phyloP scores from a whole-genome alignment of 2,797 vertebrate species.

The Anguilla obscura region DNA sequence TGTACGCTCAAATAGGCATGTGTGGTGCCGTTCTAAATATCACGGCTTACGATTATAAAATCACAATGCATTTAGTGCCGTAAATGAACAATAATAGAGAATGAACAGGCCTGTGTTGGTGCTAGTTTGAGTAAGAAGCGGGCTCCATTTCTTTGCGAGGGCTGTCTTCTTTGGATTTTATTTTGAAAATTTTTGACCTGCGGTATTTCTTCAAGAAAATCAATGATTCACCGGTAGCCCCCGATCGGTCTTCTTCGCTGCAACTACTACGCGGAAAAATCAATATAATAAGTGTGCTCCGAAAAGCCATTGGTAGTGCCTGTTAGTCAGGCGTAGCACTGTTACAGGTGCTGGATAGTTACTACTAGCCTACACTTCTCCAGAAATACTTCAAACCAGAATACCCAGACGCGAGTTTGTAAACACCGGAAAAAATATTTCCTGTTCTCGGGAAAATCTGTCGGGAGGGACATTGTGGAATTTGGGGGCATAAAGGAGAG shows the following conservation, averaged over 20 bases:
- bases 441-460: too few species aligned
- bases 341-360: too few species aligned
- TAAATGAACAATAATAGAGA: neutral
- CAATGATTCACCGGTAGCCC: neutral
- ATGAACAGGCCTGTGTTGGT: neutral
- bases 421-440: too few species aligned
- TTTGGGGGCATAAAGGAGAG: too few species aligned
- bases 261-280: neutral
- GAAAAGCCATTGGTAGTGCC: neutral
- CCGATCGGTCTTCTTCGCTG: neutral
- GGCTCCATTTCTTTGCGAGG: neutral
- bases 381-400: too few species aligned
- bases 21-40: neutral
- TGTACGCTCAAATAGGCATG: neutral
- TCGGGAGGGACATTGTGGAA: too few species aligned
- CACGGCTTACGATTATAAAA: neutral
- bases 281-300: neutral
- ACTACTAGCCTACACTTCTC: too few species aligned
- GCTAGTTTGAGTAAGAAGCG: neutral
- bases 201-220: neutral
- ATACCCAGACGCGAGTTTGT: too few species aligned
- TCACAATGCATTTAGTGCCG: neutral
- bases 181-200: neutral
- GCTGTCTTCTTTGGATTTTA: neutral
- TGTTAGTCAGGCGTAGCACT: too few species aligned